phyloP scores from a whole-genome alignment of 2,888 invertebrate genomes.

The Caradrina clavipalpis region DNA sequence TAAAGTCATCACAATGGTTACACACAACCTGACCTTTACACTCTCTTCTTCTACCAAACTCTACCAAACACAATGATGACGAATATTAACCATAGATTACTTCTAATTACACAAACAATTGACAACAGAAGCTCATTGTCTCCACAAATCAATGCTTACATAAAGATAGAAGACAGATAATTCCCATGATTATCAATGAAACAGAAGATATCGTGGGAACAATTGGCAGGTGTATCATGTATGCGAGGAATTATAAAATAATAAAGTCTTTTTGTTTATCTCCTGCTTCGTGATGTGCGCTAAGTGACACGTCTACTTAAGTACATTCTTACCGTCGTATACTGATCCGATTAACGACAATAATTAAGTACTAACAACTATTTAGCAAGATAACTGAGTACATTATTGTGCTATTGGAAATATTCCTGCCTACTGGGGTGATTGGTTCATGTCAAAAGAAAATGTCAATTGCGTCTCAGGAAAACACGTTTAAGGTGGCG shows the following conservation, averaged over 20 bases:
- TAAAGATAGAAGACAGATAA: conserved; percentile 69
- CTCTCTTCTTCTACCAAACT: not conserved
- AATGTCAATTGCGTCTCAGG: too few relatives aligned
- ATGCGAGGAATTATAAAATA: conserved; percentile 73
- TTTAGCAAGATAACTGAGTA: conserved; percentile 20
- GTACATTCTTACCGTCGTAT: conserved; percentile 51
- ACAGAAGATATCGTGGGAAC: conserved; percentile 83
- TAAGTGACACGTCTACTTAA: conserved; percentile 57
- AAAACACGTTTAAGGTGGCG: too few relatives aligned
- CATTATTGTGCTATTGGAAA: conserved; percentile 10
- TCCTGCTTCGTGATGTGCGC: conserved; percentile 39
- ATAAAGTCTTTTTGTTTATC: conserved; percentile 66
- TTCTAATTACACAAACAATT: conserved; percentile 19
- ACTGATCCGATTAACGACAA: conserved; percentile 31
- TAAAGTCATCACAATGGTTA: not conserved
- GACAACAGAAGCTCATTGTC: conserved; percentile 46
- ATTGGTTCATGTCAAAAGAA: too few relatives aligned
- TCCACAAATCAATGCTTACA: conserved; percentile 59
- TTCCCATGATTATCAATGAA: conserved; percentile 81
- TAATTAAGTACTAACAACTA: conserved; percentile 40
- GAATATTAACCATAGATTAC: not conserved
- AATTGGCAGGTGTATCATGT: conserved; percentile 77
- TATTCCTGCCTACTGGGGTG: too few relatives aligned
- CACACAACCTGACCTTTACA: not conserved
- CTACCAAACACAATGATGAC: not conserved